phyloP scores from a whole-genome alignment of 2,797 vertebrate genomes.

The Pitangus sulphuratus region DNA sequence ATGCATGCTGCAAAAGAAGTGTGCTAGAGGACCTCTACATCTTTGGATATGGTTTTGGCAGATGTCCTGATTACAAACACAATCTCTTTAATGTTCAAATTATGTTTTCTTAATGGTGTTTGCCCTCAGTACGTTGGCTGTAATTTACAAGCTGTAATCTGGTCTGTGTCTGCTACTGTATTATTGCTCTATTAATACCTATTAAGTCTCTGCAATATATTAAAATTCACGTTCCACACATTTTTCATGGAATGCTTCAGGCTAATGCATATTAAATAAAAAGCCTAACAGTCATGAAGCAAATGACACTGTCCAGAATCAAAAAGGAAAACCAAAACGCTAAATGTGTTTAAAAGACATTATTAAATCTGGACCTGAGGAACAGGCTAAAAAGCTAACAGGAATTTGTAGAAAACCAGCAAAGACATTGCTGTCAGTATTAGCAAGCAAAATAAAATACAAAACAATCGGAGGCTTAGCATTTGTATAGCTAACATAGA shows the following conservation, averaged over 20 bases:
- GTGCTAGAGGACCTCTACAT: not conserved
- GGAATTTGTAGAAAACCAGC: not conserved
- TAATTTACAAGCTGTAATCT: constrained; percentile 48
- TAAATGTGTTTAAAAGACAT: not conserved
- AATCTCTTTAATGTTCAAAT: constrained; percentile 37
- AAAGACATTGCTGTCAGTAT: not conserved
- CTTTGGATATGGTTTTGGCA: constrained; percentile 20
- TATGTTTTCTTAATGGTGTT: constrained; percentile 49
- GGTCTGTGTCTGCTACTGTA: constrained; percentile 9
- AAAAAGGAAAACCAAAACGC: not conserved
- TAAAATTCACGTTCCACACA: not conserved
- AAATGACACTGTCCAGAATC: not conserved
- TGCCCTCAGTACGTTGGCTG: not conserved
- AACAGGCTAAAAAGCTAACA: not conserved
- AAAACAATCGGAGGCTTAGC: not conserved
- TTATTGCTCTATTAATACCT: constrained; percentile 56
- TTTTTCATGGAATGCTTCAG: constrained; percentile 24
- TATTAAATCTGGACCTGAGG: not conserved
- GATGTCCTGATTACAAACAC: constrained; percentile 23
- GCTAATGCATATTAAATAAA: constrained; percentile 40
- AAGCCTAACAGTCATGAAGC: not conserved
- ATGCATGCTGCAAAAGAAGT: not conserved
- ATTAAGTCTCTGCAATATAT: constrained; percentile 45
- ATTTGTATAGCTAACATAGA: not conserved
- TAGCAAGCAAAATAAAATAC: not conserved